A percentile compares a stretch with the other conserved stretches of the same genome.
Evolutionary conservation across 2,113 vertebrate species (phyloP).

Genomic region (Machaerirhynchus nigripectus): DNA sequence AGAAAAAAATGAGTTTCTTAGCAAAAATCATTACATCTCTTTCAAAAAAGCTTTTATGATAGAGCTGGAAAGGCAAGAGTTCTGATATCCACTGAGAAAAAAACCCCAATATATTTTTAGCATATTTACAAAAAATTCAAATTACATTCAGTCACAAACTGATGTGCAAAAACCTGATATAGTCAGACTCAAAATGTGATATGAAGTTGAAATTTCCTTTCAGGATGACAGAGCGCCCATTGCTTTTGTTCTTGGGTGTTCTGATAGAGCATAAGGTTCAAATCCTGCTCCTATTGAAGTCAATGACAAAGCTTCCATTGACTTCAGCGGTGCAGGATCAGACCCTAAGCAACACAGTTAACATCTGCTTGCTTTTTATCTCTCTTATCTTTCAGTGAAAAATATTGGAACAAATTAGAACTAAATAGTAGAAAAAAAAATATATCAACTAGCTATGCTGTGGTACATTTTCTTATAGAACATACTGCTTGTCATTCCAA

Average conservation of each 20-base stretch:
- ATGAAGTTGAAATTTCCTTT: background rate
- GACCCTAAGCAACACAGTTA: constrained; percentile 48
- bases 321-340: constrained; percentile 60
- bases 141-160: background rate
- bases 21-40: background rate
- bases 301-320: constrained; percentile 59
- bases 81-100: background rate
- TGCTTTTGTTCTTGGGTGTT: constrained; percentile 6
- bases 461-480: constrained; percentile 14
- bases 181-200: background rate
- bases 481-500: constrained; percentile 37
- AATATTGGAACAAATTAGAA: background rate
- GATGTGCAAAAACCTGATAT: background rate
- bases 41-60: background rate
- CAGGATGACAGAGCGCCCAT: background rate
- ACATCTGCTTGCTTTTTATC: background rate
- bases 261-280: constrained; percentile 59
- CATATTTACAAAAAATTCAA: background rate
- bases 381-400: background rate
- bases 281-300: constrained; percentile 64
- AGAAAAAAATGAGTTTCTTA: background rate
- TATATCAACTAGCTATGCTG: constrained; percentile 10
- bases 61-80: background rate
- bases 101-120: background rate
- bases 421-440: constrained; percentile 9